Evolutionary conservation across 2,797 vertebrate genomes (phyloP), one percentile per base, ranked within the genome.

Genomic region (Chaetodon trifasciatus): DNA sequence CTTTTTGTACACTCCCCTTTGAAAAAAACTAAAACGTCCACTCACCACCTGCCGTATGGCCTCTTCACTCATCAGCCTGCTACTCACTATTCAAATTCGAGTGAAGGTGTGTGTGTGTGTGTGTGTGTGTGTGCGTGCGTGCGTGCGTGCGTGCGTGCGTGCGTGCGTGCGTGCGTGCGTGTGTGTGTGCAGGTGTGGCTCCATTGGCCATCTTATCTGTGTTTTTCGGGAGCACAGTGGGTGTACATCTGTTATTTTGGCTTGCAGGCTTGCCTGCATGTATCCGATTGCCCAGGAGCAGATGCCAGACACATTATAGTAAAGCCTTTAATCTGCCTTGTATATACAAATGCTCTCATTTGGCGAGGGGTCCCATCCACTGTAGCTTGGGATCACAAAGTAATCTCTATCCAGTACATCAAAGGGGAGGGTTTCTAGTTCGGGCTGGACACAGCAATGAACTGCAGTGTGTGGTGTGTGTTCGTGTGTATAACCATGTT

Each of bases 251-350:
- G 88, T 91, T 92, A 90, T 89, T 90, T 87, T 85, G 90, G 83
- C 78, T 74, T 50, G 37, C 32, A 46, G 77, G 53, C 82, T 60
- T 72, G 82, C 76, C 76, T 75, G 83, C 77, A 74, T 81, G 80
- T 86, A 91, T 89, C 91, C 70, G 66, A 90, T 92, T 89, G 86
- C 85, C 76, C 72, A 58, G 82, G 57, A 94, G 82, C 93, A 95
- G 92, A 94, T 93, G 90, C 88, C 91, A 92, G 90, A 88, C 90
- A 89, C 82, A 84, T 85, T 92, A 86, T 85, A 88, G 77, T 73
- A 90, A 95, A 94, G 93, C 93, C 91, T 88, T 92, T 94, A 95
- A 95, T 94, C 92, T 93, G 86, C 85, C 85, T 92, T 82, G 65
- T 81, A 70, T 85, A 86, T 78, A 91, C 89, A 93, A 91, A 93